These are phyloP conservation scores for Gephyroberyx darwinii DNA, from an alignment of 2,797 vertebrate genomes.

Conservation along the genomic window DNA sequence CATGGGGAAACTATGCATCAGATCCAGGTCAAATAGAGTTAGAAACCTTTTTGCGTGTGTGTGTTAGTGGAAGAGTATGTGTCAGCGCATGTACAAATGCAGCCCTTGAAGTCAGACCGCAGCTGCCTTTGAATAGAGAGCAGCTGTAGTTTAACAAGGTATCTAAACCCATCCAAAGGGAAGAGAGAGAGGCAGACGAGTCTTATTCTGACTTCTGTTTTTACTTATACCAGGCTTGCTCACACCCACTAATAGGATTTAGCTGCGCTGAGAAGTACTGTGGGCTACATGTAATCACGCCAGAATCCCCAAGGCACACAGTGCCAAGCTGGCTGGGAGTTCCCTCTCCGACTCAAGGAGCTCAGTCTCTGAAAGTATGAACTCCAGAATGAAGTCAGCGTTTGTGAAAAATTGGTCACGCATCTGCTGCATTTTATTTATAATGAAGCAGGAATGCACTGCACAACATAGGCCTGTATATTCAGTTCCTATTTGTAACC, in stretches of 20 bases:
- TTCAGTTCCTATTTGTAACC: background rate
- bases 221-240: constrained; percentile 36
- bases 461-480: background rate
- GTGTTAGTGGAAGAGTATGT: too few relatives aligned
- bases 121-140: constrained; percentile 28
- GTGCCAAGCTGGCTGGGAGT: constrained; percentile 61
- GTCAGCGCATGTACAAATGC: background rate
- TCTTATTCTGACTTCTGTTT: constrained; percentile 1
- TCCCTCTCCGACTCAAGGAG: constrained; percentile 41
- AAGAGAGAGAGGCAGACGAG: constrained; percentile 10
- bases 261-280: constrained; percentile 29
- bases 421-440: constrained; percentile 45
- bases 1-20: background rate
- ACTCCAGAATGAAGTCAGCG: constrained; percentile 48
- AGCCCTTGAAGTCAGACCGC: constrained; percentile 6
- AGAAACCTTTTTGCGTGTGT: too few relatives aligned
- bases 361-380: constrained; percentile 34
- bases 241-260: constrained; percentile 41
- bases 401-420: constrained; percentile 46
- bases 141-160: constrained; percentile 43
- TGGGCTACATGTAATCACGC: constrained; percentile 29
- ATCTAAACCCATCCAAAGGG: constrained; percentile 20
- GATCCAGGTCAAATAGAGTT: background rate
- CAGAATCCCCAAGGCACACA: constrained; percentile 30
- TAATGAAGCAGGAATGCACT: constrained; percentile 2